Base-by-base conservation (phyloP, 1,140 invertebrate genomes). In the Argopecten irradians region DNA sequence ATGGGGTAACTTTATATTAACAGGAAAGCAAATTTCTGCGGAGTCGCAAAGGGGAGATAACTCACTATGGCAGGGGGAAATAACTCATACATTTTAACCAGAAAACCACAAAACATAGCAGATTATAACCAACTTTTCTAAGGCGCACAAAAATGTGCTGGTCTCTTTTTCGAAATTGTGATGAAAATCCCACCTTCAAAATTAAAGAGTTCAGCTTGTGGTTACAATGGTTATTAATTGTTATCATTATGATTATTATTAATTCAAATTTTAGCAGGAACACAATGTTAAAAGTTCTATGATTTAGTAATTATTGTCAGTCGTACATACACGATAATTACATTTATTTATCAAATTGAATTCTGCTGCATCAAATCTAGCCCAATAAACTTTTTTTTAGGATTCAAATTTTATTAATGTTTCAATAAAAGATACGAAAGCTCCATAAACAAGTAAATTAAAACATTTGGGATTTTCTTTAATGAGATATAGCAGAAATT, bases 71-170 rank as follows among this genome's bases (percentile, higher is more conserved):
- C 55, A 71, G n/a, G 55, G 55, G 55, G 55, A 71, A n/a, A 71
- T 71, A 71, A 71, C 55, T 71, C 55, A 71, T 71, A 71, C 55
- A 71, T 71, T 71, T 39, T 71, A 71, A 71, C 55, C 55, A 71
- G 55, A 71, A 71, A 71, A 71, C 55, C 55, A 71, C 55, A 71
- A 71, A 71, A 71, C 55, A 71, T 71, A n/a, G 55, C 55, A 71
- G 22, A 28, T 71, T n/a, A 55, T 55, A n/a, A 71, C 55, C 22
- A 71, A 71, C 55, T 71, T 71, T 71, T 71, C 55, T 71, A n/a
- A 71, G n/a, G 55, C 5, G 28, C 55, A 71, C 55, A 71, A 71
- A n/a, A 71, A 71, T 28, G 55, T 71, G 55, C 55, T 71, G 19
- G 55, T 28, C 55, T 71, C 22, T 71, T 5, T 71, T 71, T 71